Evolutionary conservation across 64 coral and sea anemone species (phyloP), one percentile per base, ranked within the genome.

Genomic region (Cladopsammia gracilis): DNA sequence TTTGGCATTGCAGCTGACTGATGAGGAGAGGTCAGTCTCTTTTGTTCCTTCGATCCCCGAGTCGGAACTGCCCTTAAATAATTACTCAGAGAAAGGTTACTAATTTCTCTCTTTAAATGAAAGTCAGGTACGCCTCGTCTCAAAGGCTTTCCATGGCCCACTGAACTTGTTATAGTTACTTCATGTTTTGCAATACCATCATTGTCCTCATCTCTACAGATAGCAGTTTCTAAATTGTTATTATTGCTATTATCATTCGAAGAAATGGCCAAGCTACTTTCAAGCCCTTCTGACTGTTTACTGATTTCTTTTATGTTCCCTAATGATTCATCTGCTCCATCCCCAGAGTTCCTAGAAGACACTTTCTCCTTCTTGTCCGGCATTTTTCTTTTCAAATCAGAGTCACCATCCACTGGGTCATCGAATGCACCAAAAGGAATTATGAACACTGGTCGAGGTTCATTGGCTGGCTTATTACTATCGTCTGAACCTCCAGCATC

Each of bases 381-480:
- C 34, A 47, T 34, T 51, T 67, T 84, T 49, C 61, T 16, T 68
- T 84, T 84, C 10, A 9, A 64, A 13, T 84, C 80, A 48, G 58
- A 67, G 19, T 84, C 80, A 0, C 5, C 43, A 67, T 85, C 88
- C 3, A 97, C 96, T 43, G 96, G 96, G 58, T 97, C 96, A 94
- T 97, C 96, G 66, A 97, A 94, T 58, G 96, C 52, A 68, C 82
- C 92, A 94, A 97, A 97, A 5, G 96, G 96, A 62, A 97, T 97
- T 46, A 97, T 97, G 14, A 97, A 83, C 24, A 97, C 88, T 16
- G 88, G 88, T 74, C 60, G 90, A 0, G 82, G 74, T 53, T 97
- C 96, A 16, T 68, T 47, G 69, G 67, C 15, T 18, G 20, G 23
- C 48, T 83, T 83, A 46, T 16, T 70, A 12, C 19, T 45, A n/a